Evolutionary conservation across 2,888 invertebrate genomes (phyloP).

Genomic region (Diarsia dahlii): DNA sequence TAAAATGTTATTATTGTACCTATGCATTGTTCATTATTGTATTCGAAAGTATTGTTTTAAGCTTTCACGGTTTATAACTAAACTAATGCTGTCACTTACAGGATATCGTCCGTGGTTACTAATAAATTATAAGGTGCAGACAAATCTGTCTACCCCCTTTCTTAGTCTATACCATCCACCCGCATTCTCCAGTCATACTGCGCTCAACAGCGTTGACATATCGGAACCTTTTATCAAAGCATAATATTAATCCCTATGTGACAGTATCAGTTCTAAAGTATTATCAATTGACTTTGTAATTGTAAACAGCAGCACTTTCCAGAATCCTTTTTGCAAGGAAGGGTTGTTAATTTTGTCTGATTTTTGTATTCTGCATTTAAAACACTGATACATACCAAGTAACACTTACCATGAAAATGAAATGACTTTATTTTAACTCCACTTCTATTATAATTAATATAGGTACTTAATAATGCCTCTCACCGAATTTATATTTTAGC

Average conservation of each 20-base stretch:
- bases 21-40: neutral
- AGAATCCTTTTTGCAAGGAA: neutral
- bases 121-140: too few species aligned
- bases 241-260: too few species aligned
- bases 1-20: conserved; percentile 28
- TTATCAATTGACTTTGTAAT: neutral
- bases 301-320: neutral
- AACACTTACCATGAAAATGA: conserved; percentile 9
- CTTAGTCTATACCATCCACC: too few species aligned
- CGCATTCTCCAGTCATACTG: too few species aligned
- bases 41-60: neutral
- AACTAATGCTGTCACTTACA: too few species aligned
- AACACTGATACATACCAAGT: neutral
- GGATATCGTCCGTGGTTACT: too few species aligned
- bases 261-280: neutral
- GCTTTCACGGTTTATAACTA: too few species aligned
- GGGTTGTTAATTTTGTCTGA: neutral
- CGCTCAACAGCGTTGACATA: too few species aligned
- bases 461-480: conserved; percentile 82
- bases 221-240: too few species aligned
- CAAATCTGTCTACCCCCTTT: too few species aligned
- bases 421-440: conserved; percentile 23
- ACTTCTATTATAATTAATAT: conserved; percentile 48
- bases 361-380: conserved; percentile 11
- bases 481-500: conserved; percentile 88